phyloP scores from a whole-genome alignment of 2,888 invertebrate genomes.

The Tyria jacobaeae region DNA sequence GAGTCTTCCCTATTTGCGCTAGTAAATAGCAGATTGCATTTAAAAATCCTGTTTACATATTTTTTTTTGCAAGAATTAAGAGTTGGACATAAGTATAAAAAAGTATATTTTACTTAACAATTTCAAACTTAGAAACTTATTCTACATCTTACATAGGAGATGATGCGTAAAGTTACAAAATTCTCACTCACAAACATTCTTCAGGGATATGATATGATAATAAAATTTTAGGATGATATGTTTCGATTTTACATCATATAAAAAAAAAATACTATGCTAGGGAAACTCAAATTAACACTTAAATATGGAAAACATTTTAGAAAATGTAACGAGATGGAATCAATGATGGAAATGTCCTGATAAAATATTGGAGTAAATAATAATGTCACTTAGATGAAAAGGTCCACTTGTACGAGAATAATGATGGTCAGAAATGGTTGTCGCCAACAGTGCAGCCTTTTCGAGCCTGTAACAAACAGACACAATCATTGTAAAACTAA shows the following conservation, averaged over 20 bases:
- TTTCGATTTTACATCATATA: constrained; percentile 53
- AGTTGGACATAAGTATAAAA: background rate
- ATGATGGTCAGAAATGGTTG: constrained; percentile 71
- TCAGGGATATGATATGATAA: constrained; percentile 71
- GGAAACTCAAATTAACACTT: constrained; percentile 28
- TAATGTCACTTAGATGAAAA: constrained; percentile 60
- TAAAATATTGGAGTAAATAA: constrained; percentile 14
- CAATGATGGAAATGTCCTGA: constrained; percentile 24
- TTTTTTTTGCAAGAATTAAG: background rate
- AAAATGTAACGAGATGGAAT: constrained; percentile 36
- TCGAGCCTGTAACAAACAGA: constrained; percentile 75
- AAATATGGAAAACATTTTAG: constrained; percentile 18
- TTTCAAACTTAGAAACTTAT: constrained; percentile 32
- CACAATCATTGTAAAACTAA: background rate
- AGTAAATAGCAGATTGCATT: constrained; percentile 16
- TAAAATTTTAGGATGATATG: constrained; percentile 73
- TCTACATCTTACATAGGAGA: constrained; percentile 41
- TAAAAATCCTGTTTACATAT: background rate
- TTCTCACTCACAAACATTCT: constrained; percentile 61
- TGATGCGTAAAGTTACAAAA: constrained; percentile 66
- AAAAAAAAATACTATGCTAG: constrained; percentile 20
- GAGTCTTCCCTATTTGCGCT: constrained; percentile 8
- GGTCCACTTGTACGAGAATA: constrained; percentile 73
- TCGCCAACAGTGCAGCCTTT: constrained; percentile 72
- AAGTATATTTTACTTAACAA: constrained; percentile 5